A percentile compares a stretch with the other conserved stretches of the same genome.
These are phyloP conservation scores for Clarias macrocephalus DNA, from an alignment of 2,113 vertebrate genomes.

Conservation along the genomic window DNA sequence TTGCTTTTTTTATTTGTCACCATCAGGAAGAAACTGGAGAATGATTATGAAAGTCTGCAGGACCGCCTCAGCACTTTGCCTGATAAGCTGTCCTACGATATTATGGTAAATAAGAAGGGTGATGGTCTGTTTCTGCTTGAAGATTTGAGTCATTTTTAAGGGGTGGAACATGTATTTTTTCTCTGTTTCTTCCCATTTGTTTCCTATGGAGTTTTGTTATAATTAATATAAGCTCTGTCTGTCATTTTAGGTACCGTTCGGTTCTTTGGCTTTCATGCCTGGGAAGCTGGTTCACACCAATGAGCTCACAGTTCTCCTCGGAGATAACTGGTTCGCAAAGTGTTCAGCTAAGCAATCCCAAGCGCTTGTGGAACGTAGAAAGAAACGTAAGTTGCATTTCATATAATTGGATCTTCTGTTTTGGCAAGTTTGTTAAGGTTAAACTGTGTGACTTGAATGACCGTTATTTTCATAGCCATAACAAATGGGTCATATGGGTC, in stretches of 20 bases:
- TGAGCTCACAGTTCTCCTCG: constrained; percentile 91
- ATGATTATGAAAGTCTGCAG: constrained; percentile 86
- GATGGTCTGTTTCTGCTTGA: not conserved
- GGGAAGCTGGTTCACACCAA: constrained; percentile 94
- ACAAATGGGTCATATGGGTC: constrained; percentile 7
- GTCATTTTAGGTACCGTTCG: constrained; percentile 87
- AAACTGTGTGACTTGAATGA: not conserved
- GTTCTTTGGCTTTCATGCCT: constrained; percentile 96
- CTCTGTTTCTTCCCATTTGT: not conserved
- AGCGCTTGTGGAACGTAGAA: constrained; percentile 86
- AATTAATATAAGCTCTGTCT: not conserved
- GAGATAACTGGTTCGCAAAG: constrained; percentile 97
- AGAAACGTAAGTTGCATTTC: constrained; percentile 79
- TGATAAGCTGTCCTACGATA: constrained; percentile 87
- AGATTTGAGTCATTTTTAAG: not conserved
- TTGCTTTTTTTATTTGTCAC: constrained; percentile 22
- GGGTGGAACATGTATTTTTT: not conserved
- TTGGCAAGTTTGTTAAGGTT: too few species aligned
- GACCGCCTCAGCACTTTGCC: constrained; percentile 87
- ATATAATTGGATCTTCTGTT: not conserved
- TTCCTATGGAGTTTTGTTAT: not conserved
- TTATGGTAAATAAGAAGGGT: constrained; percentile 79
- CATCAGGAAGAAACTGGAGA: constrained; percentile 86
- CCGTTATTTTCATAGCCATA: constrained; percentile 12
- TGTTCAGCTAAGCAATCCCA: constrained; percentile 92